These are phyloP conservation scores for Chloropsis cyanopogon DNA, from an alignment of 2,113 vertebrate species.

Conservation along the genomic window DNA sequence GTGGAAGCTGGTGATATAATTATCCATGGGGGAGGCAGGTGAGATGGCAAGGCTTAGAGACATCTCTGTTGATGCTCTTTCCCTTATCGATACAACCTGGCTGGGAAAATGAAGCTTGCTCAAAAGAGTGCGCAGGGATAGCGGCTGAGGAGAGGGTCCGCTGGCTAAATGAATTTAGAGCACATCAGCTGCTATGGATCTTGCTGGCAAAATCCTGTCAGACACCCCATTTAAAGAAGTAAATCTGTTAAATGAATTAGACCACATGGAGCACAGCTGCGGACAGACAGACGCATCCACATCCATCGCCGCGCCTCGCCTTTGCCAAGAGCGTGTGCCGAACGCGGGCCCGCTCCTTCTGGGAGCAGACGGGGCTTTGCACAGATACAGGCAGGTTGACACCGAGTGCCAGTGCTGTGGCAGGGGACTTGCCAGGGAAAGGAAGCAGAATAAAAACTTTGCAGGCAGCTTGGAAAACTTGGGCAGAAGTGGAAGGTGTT, in stretches of 20 bases:
- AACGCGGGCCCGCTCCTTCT: neutral
- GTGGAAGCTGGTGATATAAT: neutral
- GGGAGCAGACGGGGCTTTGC: neutral
- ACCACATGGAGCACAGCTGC: neutral
- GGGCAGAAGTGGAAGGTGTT: neutral
- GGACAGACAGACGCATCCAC: neutral
- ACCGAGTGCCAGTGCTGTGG: fast-evolving
- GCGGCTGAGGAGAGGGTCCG: neutral
- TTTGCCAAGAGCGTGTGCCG: neutral
- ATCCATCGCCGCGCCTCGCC: neutral
- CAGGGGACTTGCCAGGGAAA: neutral
- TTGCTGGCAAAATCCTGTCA: constrained; percentile 38
- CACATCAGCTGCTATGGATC: neutral
- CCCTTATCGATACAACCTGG: constrained; percentile 30
- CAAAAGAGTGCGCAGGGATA: constrained; percentile 7
- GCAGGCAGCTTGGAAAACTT: neutral
- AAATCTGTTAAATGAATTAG: constrained; percentile 55
- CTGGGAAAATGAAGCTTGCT: constrained; percentile 56
- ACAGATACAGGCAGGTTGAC: neutral
- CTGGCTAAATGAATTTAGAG: constrained; percentile 40
- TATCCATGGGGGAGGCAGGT: neutral
- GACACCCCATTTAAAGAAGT: constrained; percentile 26
- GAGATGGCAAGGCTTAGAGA: constrained; percentile 20
- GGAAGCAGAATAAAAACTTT: neutral
- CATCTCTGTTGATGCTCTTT: neutral